Percentiles rank a stretch among this genome's conserved stretches.
These are phyloP conservation scores for Cheirogaleus medius DNA, from an alignment of 2,113 vertebrate species.

Conservation along the genomic window DNA sequence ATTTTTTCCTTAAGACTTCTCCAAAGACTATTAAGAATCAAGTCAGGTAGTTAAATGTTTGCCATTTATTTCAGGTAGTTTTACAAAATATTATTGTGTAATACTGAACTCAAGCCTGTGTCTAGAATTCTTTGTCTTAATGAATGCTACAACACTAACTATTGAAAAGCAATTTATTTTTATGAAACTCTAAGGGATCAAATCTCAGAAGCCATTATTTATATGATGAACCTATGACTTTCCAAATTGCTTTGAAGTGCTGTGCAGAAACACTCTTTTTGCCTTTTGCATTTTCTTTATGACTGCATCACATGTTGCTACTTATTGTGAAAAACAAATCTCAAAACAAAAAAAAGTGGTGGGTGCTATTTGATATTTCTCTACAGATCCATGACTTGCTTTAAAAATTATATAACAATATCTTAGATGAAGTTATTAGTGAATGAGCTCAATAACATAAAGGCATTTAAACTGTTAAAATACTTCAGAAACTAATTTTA, in stretches of 20 bases:
- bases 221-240: slow-evolving; percentile 33
- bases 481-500: neutral
- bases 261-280: neutral
- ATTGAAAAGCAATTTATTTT: slow-evolving; percentile 71
- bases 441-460: neutral
- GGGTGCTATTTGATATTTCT: neutral
- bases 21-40: slow-evolving; percentile 43
- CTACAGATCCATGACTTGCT: neutral
- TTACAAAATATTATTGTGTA: neutral
- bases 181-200: slow-evolving; percentile 49
- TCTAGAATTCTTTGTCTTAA: neutral
- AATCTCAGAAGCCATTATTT: slow-evolving; percentile 53
- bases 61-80: neutral
- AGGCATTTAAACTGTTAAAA: neutral
- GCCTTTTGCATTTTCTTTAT: neutral
- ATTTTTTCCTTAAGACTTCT: neutral
- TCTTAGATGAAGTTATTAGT: neutral
- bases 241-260: slow-evolving; percentile 26
- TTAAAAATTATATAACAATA: neutral
- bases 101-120: neutral
- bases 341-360: neutral
- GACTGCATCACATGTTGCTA: neutral
- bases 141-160: slow-evolving; percentile 41
- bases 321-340: neutral
- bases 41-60: slow-evolving; percentile 17